These are phyloP conservation scores for Papilio aristodemus DNA, from an alignment of 1,140 invertebrate species.

Conservation along the genomic window DNA sequence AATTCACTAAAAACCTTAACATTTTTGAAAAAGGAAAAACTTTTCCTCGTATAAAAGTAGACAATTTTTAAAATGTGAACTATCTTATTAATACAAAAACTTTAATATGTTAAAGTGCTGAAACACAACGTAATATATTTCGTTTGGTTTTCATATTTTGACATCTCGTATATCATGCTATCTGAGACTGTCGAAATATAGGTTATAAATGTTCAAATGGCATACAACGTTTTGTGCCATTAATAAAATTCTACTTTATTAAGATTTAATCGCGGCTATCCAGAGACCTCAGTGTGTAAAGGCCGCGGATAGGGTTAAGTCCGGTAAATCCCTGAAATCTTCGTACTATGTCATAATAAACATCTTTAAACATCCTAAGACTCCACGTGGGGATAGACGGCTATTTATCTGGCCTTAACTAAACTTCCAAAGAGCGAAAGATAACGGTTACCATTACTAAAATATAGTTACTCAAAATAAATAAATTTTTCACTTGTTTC, in stretches of 20 bases:
- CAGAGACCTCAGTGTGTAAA: conserved; percentile 20
- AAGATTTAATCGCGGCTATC: conserved; percentile 24
- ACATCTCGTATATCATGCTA: too few species aligned
- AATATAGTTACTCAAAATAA: background rate
- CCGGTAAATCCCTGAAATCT: conserved; percentile 38
- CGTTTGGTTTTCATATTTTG: too few species aligned
- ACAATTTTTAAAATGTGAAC: too few species aligned
- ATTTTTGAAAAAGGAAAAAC: background rate
- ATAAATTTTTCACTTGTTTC: conserved; percentile 10
- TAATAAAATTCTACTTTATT: background rate
- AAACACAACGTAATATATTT: too few species aligned
- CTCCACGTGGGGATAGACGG: conserved; percentile 6
- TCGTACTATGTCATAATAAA: conserved; percentile 40
- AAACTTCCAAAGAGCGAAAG: conserved; percentile 5
- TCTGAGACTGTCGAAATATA: background rate
- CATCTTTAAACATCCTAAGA: conserved; percentile 22
- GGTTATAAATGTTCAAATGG: background rate
- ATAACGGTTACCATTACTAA: background rate
- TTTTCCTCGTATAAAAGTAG: too few species aligned
- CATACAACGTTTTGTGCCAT: background rate
- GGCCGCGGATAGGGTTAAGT: conserved; percentile 34
- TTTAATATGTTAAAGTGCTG: too few species aligned
- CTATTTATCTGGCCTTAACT: conserved; percentile 26
- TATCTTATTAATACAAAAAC: too few species aligned
- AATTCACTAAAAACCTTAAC: too few species aligned